A percentile compares a stretch with the other conserved stretches of the same genome.
Evolutionary conservation across 2,113 vertebrate species (phyloP).

Genomic region (Lepus europaeus): DNA sequence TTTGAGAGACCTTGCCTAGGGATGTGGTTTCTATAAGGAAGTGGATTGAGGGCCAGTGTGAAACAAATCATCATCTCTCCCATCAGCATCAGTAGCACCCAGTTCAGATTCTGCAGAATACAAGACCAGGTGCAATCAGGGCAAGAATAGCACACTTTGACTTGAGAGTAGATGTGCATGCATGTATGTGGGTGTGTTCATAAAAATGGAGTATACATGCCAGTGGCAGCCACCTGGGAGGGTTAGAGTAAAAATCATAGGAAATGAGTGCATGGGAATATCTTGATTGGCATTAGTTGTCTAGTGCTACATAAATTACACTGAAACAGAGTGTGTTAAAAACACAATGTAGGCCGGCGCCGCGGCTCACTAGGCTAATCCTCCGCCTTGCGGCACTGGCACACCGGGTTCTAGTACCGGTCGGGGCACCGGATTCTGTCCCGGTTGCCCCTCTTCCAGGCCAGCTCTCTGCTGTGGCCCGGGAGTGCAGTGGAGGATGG

Average conservation of each 20-base stretch:
- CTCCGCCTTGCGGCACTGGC: too few relatives aligned
- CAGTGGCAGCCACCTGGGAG: background rate
- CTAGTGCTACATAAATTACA: background rate
- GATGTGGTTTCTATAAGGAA: fast-evolving
- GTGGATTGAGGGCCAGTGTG: background rate
- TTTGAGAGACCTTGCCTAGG: background rate
- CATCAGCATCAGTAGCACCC: background rate
- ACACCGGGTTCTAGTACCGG: too few relatives aligned
- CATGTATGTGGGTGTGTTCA: background rate
- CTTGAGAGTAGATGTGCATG: background rate
- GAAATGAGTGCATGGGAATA: background rate
- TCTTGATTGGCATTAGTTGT: background rate
- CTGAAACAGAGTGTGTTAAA: background rate
- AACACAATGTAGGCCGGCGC: background rate
- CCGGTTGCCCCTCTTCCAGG: too few relatives aligned
- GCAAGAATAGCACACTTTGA: background rate
- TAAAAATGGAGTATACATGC: background rate
- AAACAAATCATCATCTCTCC: background rate
- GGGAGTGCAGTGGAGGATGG: too few relatives aligned
- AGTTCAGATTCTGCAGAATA: background rate
- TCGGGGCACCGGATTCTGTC: too few relatives aligned
- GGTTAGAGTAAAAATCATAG: background rate
- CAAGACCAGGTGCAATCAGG: background rate
- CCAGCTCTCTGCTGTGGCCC: too few relatives aligned
- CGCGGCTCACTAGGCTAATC: too few relatives aligned